phyloP scores from a whole-genome alignment of 1,140 invertebrate genomes.

The Kradibia gibbosae region DNA sequence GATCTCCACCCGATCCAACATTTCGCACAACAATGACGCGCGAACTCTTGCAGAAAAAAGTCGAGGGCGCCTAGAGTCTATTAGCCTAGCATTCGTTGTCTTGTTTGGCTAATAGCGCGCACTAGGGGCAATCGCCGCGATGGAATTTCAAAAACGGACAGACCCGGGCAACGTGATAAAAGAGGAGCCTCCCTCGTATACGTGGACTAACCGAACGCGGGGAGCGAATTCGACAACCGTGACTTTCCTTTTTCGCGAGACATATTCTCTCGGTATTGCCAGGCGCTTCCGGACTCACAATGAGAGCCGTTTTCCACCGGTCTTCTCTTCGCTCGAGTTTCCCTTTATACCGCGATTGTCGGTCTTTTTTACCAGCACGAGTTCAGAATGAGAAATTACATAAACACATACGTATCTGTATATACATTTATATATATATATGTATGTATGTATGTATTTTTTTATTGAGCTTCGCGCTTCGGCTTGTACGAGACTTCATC shows the following conservation, averaged over 20 bases:
- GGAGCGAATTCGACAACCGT: not conserved
- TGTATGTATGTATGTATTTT: no score
- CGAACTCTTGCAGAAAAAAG: no score
- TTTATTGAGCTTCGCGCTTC: no score
- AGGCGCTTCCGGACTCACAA: not conserved
- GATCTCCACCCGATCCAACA: not conserved
- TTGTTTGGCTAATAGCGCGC: not conserved
- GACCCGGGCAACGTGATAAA: not conserved
- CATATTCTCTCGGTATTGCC: not conserved
- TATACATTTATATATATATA: no score
- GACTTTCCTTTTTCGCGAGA: not conserved
- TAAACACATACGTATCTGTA: no score
- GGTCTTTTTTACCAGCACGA: no score
- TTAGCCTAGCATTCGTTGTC: not conserved
- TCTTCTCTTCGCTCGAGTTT: no score
- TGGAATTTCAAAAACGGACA: not conserved
- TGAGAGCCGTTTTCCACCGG: not conserved
- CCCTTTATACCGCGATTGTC: no score
- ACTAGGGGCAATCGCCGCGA: not conserved
- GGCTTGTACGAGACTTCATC: no score
- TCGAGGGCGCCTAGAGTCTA: not conserved
- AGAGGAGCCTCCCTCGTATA: not conserved
- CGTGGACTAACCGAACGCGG: not conserved
- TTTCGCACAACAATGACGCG: constrained; percentile 2
- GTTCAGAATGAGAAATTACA: no score